Base-by-base conservation (phyloP, 2,888 invertebrate genomes). In the Brachyptera putata region DNA sequence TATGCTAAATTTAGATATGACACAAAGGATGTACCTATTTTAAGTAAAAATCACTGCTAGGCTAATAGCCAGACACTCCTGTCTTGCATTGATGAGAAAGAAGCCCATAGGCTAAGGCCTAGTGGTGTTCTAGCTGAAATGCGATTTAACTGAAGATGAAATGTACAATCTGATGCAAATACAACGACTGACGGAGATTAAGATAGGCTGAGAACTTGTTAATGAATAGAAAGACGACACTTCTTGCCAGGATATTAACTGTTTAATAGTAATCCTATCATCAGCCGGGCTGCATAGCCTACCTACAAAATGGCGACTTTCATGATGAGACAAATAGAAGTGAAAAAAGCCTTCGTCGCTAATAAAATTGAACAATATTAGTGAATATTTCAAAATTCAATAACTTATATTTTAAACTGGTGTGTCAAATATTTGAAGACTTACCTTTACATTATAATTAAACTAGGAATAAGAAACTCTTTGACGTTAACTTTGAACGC, bases 221-320 rank as follows among this genome's bases (percentile, higher is more conserved):
- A n/a, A n/a, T n/a, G n/a, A n/a, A n/a, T n/a, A n/a, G n/a, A n/a
- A n/a, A n/a, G n/a, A n/a, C n/a, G n/a, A n/a, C n/a, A n/a, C n/a
- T n/a, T n/a, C n/a, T n/a, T n/a, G n/a, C n/a, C n/a, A n/a, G n/a
- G n/a, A n/a, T n/a, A n/a, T n/a, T n/a, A 30, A 30, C 5, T 7
- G 30, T 30, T 7, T 30, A 30, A 30, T 30, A 5, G 30, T 30
- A 7, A 7, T 30, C 30, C 5, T 60, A 62, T 63, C 63, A 60
- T 62, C 61, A 63, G 63, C 65, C 65, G 62, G 65, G 64, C 58
- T 64, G 62, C 63, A 61, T 59, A 36, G 34, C 36, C 36, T n/a
- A n/a, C n/a, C n/a, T 36, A 66, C 65, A 66, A 66, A 62, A 66
- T 66, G 65, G 65, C 65, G 65, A 61, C 64, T 62, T 60, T 59